A percentile compares a stretch with the other conserved stretches of the same genome.
These are phyloP conservation scores for Acromyrmex heyeri DNA, from an alignment of 1,140 invertebrate genomes.

Conservation along the genomic window DNA sequence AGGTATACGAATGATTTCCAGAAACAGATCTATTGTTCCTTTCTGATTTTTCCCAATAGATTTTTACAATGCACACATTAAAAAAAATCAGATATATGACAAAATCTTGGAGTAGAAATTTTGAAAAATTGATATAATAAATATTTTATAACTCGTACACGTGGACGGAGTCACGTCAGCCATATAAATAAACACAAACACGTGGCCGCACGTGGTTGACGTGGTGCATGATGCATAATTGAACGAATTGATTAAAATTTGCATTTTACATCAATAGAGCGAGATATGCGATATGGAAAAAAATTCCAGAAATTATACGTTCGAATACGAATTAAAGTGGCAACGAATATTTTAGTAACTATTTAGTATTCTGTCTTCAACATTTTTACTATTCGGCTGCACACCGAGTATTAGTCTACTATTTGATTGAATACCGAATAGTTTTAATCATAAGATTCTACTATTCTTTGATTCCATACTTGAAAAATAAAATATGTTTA, in stretches of 20 bases:
- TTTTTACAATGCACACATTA: neutral
- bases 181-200: neutral
- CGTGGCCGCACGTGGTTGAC: neutral
- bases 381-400: too few relatives aligned
- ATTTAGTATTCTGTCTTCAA: too few relatives aligned
- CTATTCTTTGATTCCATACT: too few relatives aligned
- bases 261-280: neutral
- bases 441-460: too few relatives aligned
- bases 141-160: too few relatives aligned
- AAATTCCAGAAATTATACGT: neutral
- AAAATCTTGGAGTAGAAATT: neutral
- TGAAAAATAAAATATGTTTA: too few relatives aligned
- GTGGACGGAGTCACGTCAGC: neutral
- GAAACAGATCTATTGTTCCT: neutral
- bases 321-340: neutral
- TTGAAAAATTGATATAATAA: neutral
- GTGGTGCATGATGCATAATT: neutral
- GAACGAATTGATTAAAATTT: neutral
- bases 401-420: too few relatives aligned
- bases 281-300: neutral
- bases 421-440: too few relatives aligned
- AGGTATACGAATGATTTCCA: neutral
- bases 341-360: too few relatives aligned
- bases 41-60: neutral
- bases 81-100: neutral